phyloP scores from a whole-genome alignment of 2,888 invertebrate genomes.

The Megamerina dolium region DNA sequence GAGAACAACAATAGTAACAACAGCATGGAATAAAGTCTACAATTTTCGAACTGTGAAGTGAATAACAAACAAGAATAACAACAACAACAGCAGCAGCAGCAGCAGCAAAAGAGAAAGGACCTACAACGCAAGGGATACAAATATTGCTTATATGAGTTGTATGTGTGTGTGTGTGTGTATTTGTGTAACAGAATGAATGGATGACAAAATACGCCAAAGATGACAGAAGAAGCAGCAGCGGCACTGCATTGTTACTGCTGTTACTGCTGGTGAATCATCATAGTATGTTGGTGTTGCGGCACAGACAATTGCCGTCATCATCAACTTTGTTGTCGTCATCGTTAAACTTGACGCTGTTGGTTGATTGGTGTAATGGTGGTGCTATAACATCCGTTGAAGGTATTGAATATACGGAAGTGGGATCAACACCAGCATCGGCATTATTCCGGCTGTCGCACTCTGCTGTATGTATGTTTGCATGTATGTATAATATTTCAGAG shows the following conservation, averaged over 20 bases:
- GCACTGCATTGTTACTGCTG: too few species aligned
- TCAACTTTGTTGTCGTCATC: too few species aligned
- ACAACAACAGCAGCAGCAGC: not conserved
- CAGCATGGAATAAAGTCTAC: not conserved
- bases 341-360: not conserved
- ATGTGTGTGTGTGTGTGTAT: too few species aligned
- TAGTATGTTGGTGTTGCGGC: too few species aligned
- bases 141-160: too few species aligned
- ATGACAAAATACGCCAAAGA: not conserved
- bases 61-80: constrained; percentile 4
- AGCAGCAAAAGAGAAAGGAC: not conserved
- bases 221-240: not conserved
- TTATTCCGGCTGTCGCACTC: not conserved
- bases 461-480: too few species aligned
- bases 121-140: not conserved
- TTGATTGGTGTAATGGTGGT: too few species aligned
- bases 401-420: too few species aligned
- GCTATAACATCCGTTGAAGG: too few species aligned
- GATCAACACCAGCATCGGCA: not conserved
- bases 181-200: not conserved
- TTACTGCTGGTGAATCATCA: too few species aligned
- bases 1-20: too few species aligned
- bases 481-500: too few species aligned
- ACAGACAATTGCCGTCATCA: not conserved
- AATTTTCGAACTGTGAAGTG: constrained; percentile 4